Percentiles rank a stretch among this genome's conserved stretches.
Evolutionary conservation across 2,113 vertebrate genomes (phyloP).

Genomic region (Thamnophis sirtalis): DNA sequence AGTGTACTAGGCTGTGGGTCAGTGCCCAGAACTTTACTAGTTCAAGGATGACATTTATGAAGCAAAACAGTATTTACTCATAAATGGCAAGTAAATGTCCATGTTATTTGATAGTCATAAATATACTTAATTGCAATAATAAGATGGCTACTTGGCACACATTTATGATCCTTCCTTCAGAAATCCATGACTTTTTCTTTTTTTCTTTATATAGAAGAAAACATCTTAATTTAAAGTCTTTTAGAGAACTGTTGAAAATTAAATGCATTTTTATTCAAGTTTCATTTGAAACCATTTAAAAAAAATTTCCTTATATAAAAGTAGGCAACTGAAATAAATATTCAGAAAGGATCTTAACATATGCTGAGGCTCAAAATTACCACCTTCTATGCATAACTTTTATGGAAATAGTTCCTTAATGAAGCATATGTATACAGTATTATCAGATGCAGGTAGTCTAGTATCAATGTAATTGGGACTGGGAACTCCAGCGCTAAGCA

Average conservation of each 20-base stretch:
- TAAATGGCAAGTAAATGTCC: neutral
- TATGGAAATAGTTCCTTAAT: neutral
- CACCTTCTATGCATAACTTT: neutral
- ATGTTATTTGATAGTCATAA: neutral
- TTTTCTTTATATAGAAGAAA: neutral
- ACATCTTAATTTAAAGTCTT: neutral
- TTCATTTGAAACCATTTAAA: neutral
- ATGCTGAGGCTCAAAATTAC: neutral
- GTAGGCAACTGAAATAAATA: neutral
- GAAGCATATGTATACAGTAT: neutral
- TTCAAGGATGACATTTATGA: neutral
- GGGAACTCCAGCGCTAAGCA: neutral
- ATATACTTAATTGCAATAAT: neutral
- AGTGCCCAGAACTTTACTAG: neutral
- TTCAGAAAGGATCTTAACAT: neutral
- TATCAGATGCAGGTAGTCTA: neutral
- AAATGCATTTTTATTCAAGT: neutral
- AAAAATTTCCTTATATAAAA: neutral
- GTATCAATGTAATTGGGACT: neutral
- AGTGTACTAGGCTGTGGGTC: neutral
- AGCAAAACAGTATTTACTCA: neutral
- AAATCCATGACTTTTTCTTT: neutral
- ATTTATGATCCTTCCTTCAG: neutral
- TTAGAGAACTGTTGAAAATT: neutral
- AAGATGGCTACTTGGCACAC: neutral